Percentiles rank a stretch among this genome's conserved stretches.
Evolutionary conservation across 2,888 invertebrate genomes (phyloP).

Genomic region (Cantharis lateralis): DNA sequence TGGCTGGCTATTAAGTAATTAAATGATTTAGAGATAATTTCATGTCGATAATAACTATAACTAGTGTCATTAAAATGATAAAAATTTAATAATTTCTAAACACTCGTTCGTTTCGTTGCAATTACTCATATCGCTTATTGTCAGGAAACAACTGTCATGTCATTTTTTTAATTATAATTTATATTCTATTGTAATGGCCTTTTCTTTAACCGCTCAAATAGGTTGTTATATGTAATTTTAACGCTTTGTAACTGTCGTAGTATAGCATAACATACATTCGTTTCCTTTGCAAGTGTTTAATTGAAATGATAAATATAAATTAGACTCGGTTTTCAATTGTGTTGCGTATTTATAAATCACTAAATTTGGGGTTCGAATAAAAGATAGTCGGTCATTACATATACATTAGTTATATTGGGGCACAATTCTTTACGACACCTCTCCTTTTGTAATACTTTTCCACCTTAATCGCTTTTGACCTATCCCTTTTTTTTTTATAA

Average conservation of each 20-base stretch:
- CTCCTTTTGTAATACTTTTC: background rate
- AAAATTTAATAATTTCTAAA: background rate
- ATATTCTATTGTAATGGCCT: slow-evolving; percentile 36
- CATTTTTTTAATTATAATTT: slow-evolving; percentile 35
- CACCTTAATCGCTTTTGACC: background rate
- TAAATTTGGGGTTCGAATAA: slow-evolving; percentile 39
- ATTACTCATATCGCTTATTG: slow-evolving; percentile 20
- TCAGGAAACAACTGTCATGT: slow-evolving; percentile 28
- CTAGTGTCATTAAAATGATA: background rate
- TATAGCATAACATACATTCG: slow-evolving; percentile 28
- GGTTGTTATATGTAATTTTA: slow-evolving; percentile 31
- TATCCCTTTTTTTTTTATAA: background rate
- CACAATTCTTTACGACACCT: background rate
- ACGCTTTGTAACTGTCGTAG: slow-evolving; percentile 34
- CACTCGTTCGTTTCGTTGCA: slow-evolving; percentile 13
- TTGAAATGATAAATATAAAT: slow-evolving; percentile 49
- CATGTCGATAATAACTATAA: slow-evolving; percentile 16
- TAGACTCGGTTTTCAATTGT: slow-evolving; percentile 46
- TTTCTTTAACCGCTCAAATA: slow-evolving; percentile 36
- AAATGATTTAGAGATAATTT: slow-evolving; percentile 38
- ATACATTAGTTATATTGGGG: slow-evolving; percentile 2
- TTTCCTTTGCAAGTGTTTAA: slow-evolving; percentile 39
- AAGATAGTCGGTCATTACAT: slow-evolving; percentile 37
- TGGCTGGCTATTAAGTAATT: slow-evolving; percentile 39
- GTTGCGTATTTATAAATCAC: slow-evolving; percentile 44